Conservation (phyloP, 1,140 invertebrate genomes). For the Sycophaga agraensis region DNA sequence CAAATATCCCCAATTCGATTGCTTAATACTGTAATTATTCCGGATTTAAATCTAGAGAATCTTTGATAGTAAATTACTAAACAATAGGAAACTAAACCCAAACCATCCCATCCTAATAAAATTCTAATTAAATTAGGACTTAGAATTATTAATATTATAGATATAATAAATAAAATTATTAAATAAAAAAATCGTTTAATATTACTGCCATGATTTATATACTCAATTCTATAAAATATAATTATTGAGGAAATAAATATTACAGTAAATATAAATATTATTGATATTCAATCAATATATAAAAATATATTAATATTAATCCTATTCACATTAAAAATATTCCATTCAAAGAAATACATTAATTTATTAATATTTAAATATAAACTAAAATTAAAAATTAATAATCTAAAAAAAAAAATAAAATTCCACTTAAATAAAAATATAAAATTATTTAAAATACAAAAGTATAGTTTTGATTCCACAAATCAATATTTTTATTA, state of each 20-base stretch:
- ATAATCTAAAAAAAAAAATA: too few relatives aligned
- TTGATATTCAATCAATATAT: background rate
- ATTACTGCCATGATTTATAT: constrained; percentile 60
- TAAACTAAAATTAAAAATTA: too few relatives aligned
- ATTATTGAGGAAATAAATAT: constrained; percentile 59
- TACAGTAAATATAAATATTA: too few relatives aligned
- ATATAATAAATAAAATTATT: constrained; percentile 66
- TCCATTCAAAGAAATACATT: too few relatives aligned
- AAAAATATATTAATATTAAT: too few relatives aligned
- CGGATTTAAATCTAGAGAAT: constrained; percentile 62
- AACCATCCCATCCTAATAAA: constrained; percentile 70
- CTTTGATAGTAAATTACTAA: constrained; percentile 69
- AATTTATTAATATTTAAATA: too few relatives aligned
- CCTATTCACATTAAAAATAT: too few relatives aligned
- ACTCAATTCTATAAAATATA: constrained; percentile 62
- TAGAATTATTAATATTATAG: constrained; percentile 68
- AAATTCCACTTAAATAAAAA: constrained; percentile 42
- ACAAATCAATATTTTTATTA: constrained; percentile 66
- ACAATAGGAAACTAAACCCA: constrained; percentile 68
- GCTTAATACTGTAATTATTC: constrained; percentile 63
- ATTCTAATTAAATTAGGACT: constrained; percentile 67
- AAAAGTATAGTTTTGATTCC: constrained; percentile 58
- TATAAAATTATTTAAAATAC: constrained; percentile 54
- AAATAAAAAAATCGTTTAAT: constrained; percentile 61
- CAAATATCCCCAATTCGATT: constrained; percentile 68